These are phyloP conservation scores for Oxyteleia sp. DNA, from an alignment of 2,888 invertebrate genomes.

Conservation along the genomic window DNA sequence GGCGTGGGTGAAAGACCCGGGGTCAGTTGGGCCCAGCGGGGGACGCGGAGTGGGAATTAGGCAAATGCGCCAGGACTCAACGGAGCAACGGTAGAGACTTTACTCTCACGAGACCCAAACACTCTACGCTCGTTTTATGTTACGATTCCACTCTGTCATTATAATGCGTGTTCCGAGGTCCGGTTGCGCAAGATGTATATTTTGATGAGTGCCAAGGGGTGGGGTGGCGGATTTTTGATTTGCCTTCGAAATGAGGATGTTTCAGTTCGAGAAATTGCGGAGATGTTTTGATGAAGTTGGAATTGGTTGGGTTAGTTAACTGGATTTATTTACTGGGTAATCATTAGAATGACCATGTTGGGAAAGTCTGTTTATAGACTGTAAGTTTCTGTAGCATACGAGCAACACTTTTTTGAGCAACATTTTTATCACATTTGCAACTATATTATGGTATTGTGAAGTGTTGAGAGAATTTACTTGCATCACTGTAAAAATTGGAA, in stretches of 20 bases:
- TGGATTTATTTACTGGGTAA: no score
- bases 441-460: no score
- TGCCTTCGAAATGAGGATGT: neutral
- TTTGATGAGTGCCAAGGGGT: conserved; percentile 11
- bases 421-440: no score
- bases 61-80: conserved; percentile 59
- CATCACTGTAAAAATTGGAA: no score
- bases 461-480: no score
- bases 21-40: conserved; percentile 79
- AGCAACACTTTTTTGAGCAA: no score
- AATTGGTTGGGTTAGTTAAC: no score
- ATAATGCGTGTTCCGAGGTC: conserved; percentile 33
- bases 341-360: no score
- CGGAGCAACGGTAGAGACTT: conserved; percentile 69
- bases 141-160: conserved; percentile 78
- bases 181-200: conserved; percentile 54
- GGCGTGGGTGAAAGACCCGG: conserved; percentile 84
- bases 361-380: no score
- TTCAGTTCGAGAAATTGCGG: neutral
- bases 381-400: no score
- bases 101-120: conserved; percentile 75
- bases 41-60: conserved; percentile 65
- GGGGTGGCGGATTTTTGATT: conserved; percentile 21
- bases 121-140: conserved; percentile 80
- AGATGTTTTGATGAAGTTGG: neutral